Evolutionary conservation across 2,888 invertebrate genomes (phyloP).

Genomic region (Drosophila pegasa): DNA sequence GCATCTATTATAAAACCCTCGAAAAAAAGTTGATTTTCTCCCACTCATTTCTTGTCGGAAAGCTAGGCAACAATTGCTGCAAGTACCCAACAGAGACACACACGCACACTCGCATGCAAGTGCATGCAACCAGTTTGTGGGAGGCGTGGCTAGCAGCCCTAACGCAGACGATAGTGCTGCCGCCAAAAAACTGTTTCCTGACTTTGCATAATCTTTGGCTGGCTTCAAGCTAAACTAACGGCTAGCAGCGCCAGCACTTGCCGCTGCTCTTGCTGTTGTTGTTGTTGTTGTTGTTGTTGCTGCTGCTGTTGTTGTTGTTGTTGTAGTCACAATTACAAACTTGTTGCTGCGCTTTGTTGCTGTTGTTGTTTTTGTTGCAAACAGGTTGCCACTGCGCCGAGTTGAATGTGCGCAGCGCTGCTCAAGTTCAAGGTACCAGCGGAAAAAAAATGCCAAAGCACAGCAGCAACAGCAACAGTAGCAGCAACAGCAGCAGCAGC

Average conservation of each 20-base stretch:
- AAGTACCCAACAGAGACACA: constrained; percentile 17
- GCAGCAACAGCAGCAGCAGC: constrained; percentile 11
- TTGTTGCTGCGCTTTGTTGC: constrained; percentile 50
- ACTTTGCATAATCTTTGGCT: constrained; percentile 69
- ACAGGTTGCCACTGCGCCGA: constrained; percentile 64
- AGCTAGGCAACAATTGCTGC: constrained; percentile 58
- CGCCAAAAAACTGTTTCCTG: constrained; percentile 63
- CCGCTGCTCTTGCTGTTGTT: constrained; percentile 1
- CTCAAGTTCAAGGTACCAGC: constrained; percentile 77
- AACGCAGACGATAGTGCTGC: constrained; percentile 23
- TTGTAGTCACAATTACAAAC: constrained; percentile 67
- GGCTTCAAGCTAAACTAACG: constrained; percentile 32
- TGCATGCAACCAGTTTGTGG: constrained; percentile 41
- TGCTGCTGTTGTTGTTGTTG: constrained; percentile 27
- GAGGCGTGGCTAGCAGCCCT: constrained; percentile 34
- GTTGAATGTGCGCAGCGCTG: constrained; percentile 62
- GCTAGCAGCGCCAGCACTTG: constrained; percentile 22
- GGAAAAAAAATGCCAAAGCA: too few relatives aligned
- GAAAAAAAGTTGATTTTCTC: constrained; percentile 32
- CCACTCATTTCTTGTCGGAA: constrained; percentile 38
- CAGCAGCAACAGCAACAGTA: constrained; percentile 14
- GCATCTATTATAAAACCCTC: constrained; percentile 61
- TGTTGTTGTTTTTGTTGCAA: constrained; percentile 60
- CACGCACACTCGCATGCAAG: not conserved
- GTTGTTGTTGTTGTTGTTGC: constrained; percentile 47